Base-by-base conservation (phyloP, 2,797 vertebrate genomes). In the Sebastes vulpes region DNA sequence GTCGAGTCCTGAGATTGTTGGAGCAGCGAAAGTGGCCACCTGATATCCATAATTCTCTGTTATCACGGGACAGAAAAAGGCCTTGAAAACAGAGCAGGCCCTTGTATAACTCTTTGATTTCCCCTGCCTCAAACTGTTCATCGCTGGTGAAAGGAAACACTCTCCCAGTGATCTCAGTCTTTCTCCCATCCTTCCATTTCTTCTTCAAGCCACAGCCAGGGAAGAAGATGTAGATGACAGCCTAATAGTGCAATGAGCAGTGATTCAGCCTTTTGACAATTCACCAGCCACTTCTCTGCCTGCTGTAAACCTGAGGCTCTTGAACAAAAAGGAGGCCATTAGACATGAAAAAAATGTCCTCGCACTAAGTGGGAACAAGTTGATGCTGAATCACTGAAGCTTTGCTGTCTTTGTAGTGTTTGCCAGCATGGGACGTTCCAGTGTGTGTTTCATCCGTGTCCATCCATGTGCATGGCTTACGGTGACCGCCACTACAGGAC, bases 401-500 rank as follows among this genome's bases (percentile, higher is more conserved):
- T 77, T 50, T 83, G 78, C 35, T 88, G 9, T 95, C 92, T 96
- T 97, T 93, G 90, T 93, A 99, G 98, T 16, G 56, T 97, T 64
- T 99, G 98, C 95, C 97, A 96, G 72, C 97, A 94, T 0, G 98
- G 98, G 65, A 96, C 95, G 0, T 99, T 99, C 91, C 98, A 97
- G 87, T 99, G 98, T 68, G 82, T 86, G 65, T 98, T 98, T 84
- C 96, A 90, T 18, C 97, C 98, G 0, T 99, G 98, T 31, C 97
- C 98, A 0, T 97, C 98, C 21, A 98, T 98, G 96, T 99, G 98
- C 89, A 97, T 97, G 0, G 94, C 95, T 0, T 99, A 99, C 0
- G 97, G 98, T 0, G 98, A 99, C 82, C 97, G 98, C 0, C 98
- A 99, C 91, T 99, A 97, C 95, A 94, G 96, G 66, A 99, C 98